A percentile compares a stretch with the other conserved stretches of the same genome.
Conservation (phyloP, 2,888 invertebrate species). For the Acleris laterana region DNA sequence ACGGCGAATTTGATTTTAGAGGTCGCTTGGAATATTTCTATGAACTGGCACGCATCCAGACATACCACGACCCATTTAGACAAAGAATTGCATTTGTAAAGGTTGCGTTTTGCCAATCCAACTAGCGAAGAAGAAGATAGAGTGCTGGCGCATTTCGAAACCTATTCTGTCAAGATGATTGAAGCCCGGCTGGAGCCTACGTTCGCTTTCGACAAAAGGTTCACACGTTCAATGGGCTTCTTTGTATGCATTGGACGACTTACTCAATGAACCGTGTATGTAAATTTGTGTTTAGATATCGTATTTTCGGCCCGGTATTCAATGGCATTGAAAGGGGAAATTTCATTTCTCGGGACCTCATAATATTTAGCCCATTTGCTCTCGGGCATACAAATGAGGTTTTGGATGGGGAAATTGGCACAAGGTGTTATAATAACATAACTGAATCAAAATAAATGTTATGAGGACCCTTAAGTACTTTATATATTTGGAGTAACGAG, state of each 20-base stretch:
- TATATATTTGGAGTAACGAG: no score
- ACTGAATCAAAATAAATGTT: background rate
- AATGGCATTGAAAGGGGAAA: slow-evolving; percentile 33
- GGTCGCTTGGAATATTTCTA: no score
- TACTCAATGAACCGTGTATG: slow-evolving; percentile 49
- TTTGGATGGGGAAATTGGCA: slow-evolving; percentile 4
- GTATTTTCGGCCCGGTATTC: slow-evolving; percentile 34
- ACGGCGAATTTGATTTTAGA: no score
- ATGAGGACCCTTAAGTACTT: no score
- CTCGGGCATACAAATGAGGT: slow-evolving; percentile 25
- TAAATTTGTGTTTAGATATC: slow-evolving; percentile 44
- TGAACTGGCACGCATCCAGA: background rate
- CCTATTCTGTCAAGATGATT: slow-evolving; percentile 17
- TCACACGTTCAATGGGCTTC: slow-evolving; percentile 46
- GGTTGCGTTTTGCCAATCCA: background rate
- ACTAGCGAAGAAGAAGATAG: slow-evolving; percentile 1
- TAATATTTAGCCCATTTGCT: slow-evolving; percentile 29
- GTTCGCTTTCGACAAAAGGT: slow-evolving; percentile 49
- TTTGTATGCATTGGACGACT: slow-evolving; percentile 56
- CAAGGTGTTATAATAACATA: background rate
- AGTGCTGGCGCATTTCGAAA: slow-evolving; percentile 2
- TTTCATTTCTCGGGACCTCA: slow-evolving; percentile 32
- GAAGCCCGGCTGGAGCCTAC: slow-evolving; percentile 27
- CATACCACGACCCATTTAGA: background rate
- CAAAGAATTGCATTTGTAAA: background rate